Evolutionary conservation across 2,888 invertebrate genomes (phyloP).

Genomic region (Tethea ocularis): DNA sequence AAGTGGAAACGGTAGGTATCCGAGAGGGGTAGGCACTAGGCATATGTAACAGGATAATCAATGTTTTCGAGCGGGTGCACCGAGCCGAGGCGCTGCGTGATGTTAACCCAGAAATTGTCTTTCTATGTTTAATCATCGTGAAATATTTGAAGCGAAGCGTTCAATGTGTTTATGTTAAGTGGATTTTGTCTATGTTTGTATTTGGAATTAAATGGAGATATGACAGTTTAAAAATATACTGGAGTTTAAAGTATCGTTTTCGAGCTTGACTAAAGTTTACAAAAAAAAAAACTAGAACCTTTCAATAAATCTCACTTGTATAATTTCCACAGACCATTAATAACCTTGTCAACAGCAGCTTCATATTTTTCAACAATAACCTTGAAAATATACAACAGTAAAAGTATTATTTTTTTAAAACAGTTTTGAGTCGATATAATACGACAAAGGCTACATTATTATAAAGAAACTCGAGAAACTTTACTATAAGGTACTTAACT

Average conservation of each 20-base stretch:
- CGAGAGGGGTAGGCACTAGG: constrained; percentile 8
- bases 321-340: too few species aligned
- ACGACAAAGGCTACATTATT: too few species aligned
- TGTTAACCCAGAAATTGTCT: constrained; percentile 28
- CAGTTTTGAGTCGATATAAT: too few species aligned
- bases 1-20: constrained; percentile 2
- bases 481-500: neutral
- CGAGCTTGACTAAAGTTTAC: too few species aligned
- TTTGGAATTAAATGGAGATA: neutral
- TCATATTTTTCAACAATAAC: too few species aligned
- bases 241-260: too few species aligned
- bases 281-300: too few species aligned
- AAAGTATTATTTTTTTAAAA: neutral
- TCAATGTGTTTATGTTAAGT: constrained; percentile 1
- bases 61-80: constrained; percentile 29
- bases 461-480: neutral
- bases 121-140: constrained; percentile 22
- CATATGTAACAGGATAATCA: constrained; percentile 30
- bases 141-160: constrained; percentile 15
- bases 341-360: too few species aligned
- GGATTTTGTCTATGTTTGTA: neutral
- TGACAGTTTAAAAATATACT: too few species aligned
- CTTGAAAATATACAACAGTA: neutral
- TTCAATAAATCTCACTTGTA: too few species aligned
- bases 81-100: constrained; percentile 31